Percentiles rank a stretch among this genome's conserved stretches.
Evolutionary conservation across 1,140 invertebrate genomes (phyloP).

Genomic region (Bombyx mori): DNA sequence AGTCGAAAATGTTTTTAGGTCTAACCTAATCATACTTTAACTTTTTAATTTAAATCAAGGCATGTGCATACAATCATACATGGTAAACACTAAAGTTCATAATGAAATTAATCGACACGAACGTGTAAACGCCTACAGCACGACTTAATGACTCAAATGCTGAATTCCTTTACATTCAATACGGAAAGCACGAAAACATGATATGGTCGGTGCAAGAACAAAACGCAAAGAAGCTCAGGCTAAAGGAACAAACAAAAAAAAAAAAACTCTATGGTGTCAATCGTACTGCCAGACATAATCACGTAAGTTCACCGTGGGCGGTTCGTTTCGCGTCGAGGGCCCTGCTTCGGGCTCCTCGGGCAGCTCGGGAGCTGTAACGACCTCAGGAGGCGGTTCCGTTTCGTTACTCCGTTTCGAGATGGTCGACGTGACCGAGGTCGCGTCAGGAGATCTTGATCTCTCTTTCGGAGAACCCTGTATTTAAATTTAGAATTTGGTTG

Average conservation of each 20-base stretch:
- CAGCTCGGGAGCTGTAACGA: slow-evolving; percentile 17
- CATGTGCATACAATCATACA: too few species aligned
- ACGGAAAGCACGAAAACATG: slow-evolving; percentile 25
- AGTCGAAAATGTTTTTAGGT: too few species aligned
- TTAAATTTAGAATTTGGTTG: slow-evolving; percentile 11
- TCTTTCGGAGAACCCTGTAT: slow-evolving; percentile 43
- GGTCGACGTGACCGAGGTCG: slow-evolving; percentile 24
- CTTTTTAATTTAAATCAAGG: too few species aligned
- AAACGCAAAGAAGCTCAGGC: slow-evolving; percentile 47
- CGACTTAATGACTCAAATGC: slow-evolving; percentile 45
- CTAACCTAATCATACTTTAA: too few species aligned
- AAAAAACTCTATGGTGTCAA: slow-evolving; percentile 64
- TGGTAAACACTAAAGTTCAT: neutral
- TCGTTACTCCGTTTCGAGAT: slow-evolving; percentile 31
- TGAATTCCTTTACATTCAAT: slow-evolving; percentile 60
- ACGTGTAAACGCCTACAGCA: slow-evolving; percentile 14
- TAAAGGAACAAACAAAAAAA: slow-evolving; percentile 28
- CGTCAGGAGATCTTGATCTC: slow-evolving; percentile 36
- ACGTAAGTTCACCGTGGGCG: slow-evolving; percentile 62
- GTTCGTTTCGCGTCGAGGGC: slow-evolving; percentile 39
- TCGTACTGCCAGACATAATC: slow-evolving; percentile 68
- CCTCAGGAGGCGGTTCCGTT: slow-evolving; percentile 20
- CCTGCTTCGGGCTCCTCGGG: slow-evolving; percentile 43
- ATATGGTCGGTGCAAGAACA: slow-evolving; percentile 43
- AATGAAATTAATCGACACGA: neutral